Percentiles rank a stretch among this genome's conserved stretches.
Conservation (phyloP, 1,140 invertebrate genomes). For the Penaeus indicus region DNA sequence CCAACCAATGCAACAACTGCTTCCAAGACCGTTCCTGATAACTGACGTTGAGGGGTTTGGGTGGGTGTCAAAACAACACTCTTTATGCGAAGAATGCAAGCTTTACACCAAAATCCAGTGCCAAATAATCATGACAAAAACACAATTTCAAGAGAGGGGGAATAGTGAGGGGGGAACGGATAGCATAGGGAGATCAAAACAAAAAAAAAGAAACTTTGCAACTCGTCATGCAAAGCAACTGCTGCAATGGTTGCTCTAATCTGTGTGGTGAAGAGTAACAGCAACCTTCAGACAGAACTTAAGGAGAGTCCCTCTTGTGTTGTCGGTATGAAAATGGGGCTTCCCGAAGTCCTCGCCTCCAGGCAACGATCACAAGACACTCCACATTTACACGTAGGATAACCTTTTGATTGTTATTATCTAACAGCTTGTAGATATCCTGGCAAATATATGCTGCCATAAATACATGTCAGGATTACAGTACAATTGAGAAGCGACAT, state of each 20-base stretch:
- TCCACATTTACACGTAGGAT: constrained; percentile 49
- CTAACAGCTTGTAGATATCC: constrained; percentile 57
- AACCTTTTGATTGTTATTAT: constrained; percentile 62
- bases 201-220: background rate
- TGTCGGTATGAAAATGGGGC: constrained; percentile 29
- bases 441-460: constrained; percentile 54
- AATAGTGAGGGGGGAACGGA: background rate
- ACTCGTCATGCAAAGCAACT: constrained; percentile 16
- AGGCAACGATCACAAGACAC: constrained; percentile 18
- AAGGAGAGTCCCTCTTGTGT: constrained; percentile 12
- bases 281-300: constrained; percentile 18
- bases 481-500: constrained; percentile 52
- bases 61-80: no score
- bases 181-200: background rate
- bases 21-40: background rate
- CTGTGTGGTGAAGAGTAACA: constrained; percentile 33
- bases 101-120: no score
- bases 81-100: no score
- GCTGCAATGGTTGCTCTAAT: constrained; percentile 27
- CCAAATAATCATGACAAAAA: background rate
- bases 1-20: constrained; percentile 29
- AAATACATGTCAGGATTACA: constrained; percentile 50
- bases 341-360: constrained; percentile 30
- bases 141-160: background rate
- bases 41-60: no score